These are phyloP conservation scores for Leucoma salicis DNA, from an alignment of 2,888 invertebrate species.

Conservation along the genomic window DNA sequence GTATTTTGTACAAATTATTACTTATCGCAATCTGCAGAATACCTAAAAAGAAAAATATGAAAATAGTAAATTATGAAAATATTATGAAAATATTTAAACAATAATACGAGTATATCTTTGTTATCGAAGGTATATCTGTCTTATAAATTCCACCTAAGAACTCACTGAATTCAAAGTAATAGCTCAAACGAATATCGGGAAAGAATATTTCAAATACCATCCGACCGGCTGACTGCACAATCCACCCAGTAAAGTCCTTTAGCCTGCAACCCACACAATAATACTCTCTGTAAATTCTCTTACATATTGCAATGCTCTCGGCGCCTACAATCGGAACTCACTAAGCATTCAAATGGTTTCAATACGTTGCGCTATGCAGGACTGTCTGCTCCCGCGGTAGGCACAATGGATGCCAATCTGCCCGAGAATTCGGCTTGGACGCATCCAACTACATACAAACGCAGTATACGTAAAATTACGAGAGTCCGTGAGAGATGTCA, in stretches of 20 bases:
- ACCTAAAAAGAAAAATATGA: no score
- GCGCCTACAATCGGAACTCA: constrained; percentile 58
- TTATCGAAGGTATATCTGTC: no score
- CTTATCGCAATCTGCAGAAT: no score
- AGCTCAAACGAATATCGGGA: no score
- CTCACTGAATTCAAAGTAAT: no score
- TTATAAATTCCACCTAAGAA: no score
- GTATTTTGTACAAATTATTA: no score
- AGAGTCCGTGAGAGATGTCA: constrained; percentile 17
- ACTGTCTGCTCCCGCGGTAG: constrained; percentile 42
- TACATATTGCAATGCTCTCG: constrained; percentile 32
- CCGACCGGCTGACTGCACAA: constrained; percentile 5
- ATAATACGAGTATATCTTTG: no score
- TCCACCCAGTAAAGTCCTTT: constrained; percentile 10
- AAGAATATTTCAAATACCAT: background rate
- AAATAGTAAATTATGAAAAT: no score
- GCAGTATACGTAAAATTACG: constrained; percentile 14
- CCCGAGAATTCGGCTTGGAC: constrained; percentile 65
- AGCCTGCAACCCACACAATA: constrained; percentile 23
- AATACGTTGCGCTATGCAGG: constrained; percentile 55
- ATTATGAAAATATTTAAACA: no score
- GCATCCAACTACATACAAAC: constrained; percentile 34
- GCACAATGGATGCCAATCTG: constrained; percentile 75
- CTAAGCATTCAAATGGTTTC: constrained; percentile 69
- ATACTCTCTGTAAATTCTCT: constrained; percentile 28